These are phyloP conservation scores for Melospiza melodia DNA, from an alignment of 2,113 vertebrate species.

Conservation along the genomic window DNA sequence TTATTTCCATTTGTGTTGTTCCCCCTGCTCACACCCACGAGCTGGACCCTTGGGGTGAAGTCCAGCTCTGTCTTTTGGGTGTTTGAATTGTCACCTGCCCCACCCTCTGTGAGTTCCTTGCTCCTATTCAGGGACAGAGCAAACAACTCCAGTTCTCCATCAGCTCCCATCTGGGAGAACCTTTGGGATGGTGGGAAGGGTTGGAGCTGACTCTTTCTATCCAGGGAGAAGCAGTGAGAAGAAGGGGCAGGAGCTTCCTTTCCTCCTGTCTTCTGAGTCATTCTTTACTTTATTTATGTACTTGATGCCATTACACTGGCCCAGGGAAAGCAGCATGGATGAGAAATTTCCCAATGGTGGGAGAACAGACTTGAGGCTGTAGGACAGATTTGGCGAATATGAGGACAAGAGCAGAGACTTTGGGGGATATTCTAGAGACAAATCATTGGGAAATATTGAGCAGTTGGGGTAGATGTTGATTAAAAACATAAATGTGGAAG, in stretches of 20 bases:
- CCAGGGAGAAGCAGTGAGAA: not conserved
- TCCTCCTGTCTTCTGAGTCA: not conserved
- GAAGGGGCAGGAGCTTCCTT: not conserved
- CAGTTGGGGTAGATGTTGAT: not conserved
- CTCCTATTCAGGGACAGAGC: not conserved
- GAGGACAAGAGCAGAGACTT: not conserved
- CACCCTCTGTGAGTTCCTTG: not conserved
- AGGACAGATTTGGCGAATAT: not conserved
- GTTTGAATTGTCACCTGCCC: not conserved
- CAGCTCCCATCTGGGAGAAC: not conserved
- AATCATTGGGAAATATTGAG: not conserved
- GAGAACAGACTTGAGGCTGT: not conserved
- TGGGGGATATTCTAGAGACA: not conserved
- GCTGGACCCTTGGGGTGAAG: not conserved
- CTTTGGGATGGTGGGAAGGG: not conserved
- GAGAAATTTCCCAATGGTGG: not conserved
- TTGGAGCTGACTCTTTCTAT: not conserved
- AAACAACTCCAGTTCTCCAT: rapidly evolving
- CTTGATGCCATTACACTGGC: not conserved
- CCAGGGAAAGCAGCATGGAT: not conserved
- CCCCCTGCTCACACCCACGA: not conserved
- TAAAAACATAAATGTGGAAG: not conserved
- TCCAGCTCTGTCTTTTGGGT: not conserved
- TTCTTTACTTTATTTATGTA: not conserved
- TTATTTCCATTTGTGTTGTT: not conserved